Evolutionary conservation across 2,888 invertebrate species (phyloP).

Genomic region (Agonum fuliginosum): DNA sequence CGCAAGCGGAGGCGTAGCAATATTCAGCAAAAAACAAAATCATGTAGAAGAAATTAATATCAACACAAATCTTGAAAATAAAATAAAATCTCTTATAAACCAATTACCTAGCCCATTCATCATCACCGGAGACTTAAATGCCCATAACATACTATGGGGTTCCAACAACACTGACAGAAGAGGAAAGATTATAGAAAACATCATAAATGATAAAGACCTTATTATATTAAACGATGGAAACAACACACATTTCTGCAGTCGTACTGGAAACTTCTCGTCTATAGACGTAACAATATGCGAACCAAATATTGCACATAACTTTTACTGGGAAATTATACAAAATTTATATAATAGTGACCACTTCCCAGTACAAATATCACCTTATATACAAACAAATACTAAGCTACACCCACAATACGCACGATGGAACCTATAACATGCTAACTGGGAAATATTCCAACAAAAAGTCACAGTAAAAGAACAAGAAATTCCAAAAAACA

Average conservation of each 20-base stretch:
- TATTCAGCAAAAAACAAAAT: neutral
- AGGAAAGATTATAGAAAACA: slow-evolving; percentile 60
- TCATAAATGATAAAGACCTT: slow-evolving; percentile 48
- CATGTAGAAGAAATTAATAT: too few relatives aligned
- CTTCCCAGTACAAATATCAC: slow-evolving; percentile 58
- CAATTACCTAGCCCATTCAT: slow-evolving; percentile 62
- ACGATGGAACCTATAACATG: neutral
- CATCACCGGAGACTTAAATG: slow-evolving; percentile 62
- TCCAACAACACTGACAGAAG: slow-evolving; percentile 54
- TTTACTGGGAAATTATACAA: slow-evolving; percentile 36
- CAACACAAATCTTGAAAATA: neutral
- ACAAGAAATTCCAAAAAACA: too few relatives aligned
- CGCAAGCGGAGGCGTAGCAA: neutral
- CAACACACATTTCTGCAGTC: slow-evolving; percentile 61
- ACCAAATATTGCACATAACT: slow-evolving; percentile 36
- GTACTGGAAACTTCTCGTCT: slow-evolving; percentile 53
- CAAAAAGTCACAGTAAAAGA: neutral
- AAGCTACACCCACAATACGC: neutral
- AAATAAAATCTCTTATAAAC: slow-evolving; percentile 47
- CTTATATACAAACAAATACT: neutral
- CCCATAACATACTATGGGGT: slow-evolving; percentile 61
- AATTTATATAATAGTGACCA: slow-evolving; percentile 63
- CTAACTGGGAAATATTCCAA: neutral
- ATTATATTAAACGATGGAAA: slow-evolving; percentile 12
- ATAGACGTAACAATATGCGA: slow-evolving; percentile 61